Conservation (phyloP, 2,113 vertebrate genomes). For the Scomber scombrus region DNA sequence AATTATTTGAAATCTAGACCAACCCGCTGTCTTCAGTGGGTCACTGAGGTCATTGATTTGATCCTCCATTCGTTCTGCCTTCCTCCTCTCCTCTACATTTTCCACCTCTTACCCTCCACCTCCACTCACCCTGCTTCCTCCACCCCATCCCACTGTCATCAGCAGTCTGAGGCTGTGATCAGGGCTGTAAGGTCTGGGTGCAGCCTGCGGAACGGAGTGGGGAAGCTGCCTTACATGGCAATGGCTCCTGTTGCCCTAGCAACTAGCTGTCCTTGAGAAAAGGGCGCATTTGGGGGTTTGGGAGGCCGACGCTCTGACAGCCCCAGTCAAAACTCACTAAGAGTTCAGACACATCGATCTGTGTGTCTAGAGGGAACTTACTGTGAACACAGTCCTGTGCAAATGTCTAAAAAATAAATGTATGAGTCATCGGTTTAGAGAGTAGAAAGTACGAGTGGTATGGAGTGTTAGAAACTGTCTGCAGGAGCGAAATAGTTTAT, state of each 20-base stretch:
- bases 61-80: constrained; percentile 37
- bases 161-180: constrained; percentile 70
- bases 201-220: constrained; percentile 71
- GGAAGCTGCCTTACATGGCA: constrained; percentile 73
- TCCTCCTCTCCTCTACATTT: constrained; percentile 19
- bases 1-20: constrained; percentile 15
- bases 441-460: constrained; percentile 1
- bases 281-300: constrained; percentile 62
- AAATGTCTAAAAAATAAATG: constrained; percentile 41
- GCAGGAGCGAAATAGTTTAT: not conserved
- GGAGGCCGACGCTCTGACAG: constrained; percentile 53
- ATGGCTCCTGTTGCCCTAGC: constrained; percentile 76
- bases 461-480: constrained; percentile 10
- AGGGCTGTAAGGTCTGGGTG: constrained; percentile 62
- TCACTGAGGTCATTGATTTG: constrained; percentile 44
- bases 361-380: constrained; percentile 1
- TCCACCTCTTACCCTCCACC: constrained; percentile 24
- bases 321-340: constrained; percentile 65
- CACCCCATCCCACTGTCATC: constrained; percentile 61
- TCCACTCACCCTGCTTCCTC: constrained; percentile 10
- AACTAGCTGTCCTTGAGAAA: constrained; percentile 78
- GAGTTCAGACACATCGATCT: constrained; percentile 55
- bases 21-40: constrained; percentile 7
- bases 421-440: constrained; percentile 27
- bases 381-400: constrained; percentile 37